Percentiles rank a stretch among this genome's conserved stretches.
Conservation (phyloP, 30 jellyfish, hydroid and myxozoan species). For the Morbakka virulenta region DNA sequence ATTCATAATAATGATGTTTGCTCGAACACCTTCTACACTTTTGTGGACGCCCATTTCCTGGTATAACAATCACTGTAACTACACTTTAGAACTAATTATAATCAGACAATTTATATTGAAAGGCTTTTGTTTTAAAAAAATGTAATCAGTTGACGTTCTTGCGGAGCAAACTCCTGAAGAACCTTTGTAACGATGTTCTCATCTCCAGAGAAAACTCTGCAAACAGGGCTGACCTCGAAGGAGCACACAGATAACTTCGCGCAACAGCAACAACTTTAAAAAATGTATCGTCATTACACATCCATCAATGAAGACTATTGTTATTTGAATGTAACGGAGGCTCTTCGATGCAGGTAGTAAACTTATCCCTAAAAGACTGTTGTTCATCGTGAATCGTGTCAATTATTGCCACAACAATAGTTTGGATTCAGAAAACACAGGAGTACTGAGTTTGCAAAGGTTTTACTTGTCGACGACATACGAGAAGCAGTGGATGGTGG, state of each 20-base stretch:
- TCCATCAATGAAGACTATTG: slow-evolving; percentile 32
- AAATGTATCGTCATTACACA: slow-evolving; percentile 1
- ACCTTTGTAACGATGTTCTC: slow-evolving; percentile 35
- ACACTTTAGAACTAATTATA: no score
- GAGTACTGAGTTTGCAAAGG: no score
- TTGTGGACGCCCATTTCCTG: no score
- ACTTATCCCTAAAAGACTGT: slow-evolving; percentile 36
- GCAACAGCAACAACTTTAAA: slow-evolving; percentile 34
- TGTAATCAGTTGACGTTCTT: slow-evolving; percentile 2
- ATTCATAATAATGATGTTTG: no score
- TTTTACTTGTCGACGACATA: no score
- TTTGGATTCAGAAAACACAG: no score
- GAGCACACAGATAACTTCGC: slow-evolving; percentile 25
- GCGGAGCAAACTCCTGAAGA: slow-evolving; percentile 29
- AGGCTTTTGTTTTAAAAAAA: slow-evolving; percentile 21
- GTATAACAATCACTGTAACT: no score
- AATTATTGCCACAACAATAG: no score
- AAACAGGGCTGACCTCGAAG: slow-evolving; percentile 36
- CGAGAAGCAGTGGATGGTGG: no score
- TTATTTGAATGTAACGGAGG: slow-evolving; percentile 31
- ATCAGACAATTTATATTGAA: no score
- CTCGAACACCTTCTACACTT: no score
- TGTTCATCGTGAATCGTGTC: no score
- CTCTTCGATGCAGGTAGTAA: slow-evolving; percentile 24
- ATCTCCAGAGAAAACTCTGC: slow-evolving; percentile 38